Evolutionary conservation across 1,140 invertebrate genomes (phyloP), one percentile per base, ranked within the genome.

Genomic region (Prorops nasuta): DNA sequence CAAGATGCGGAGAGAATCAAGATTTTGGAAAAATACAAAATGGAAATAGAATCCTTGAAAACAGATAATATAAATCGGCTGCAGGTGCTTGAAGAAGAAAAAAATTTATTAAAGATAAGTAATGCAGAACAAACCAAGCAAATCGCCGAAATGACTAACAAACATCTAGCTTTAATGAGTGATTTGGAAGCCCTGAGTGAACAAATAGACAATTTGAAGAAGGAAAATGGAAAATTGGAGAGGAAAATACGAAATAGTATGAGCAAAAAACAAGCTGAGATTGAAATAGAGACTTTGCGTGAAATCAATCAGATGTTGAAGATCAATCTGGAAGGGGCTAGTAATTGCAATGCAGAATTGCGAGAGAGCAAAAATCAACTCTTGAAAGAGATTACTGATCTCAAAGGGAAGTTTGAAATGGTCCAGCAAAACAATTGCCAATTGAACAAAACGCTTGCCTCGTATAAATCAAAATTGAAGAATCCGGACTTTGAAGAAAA

Each of bases 291-390:
- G 39, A 56, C 62, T 4, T 37, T 73, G 14, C 52, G 50, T 9
- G 72, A 77, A 22, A 45, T 65, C 37, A 75, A 69, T 49, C 55
- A 51, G 19, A 61, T 45, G 6, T 37, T 76, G 3, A 56, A 66
- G 36, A 67, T 62, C 14, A 67, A 67, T 49, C 49, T 76, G 3
- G 74, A 76, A 12, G 74, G 74, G 12, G 70, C 65, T 1, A 67
- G 66, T 17, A 77, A 76, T 49, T 58, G 69, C 0, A 66, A 75
- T 18, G 47, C 47, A 3, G 64, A 63, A n/a, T 34, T 77, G 3
- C 67, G 69, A 31, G 60, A 67, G 12, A 44, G 37, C 3, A 76
- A 69, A 28, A 55, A 49, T 3, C 51, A 69, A 9, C 50, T 66
- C 28, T 47, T 63, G 8, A 59, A 58, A 16, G 65, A 75, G 32